A percentile compares a stretch with the other conserved stretches of the same genome.
phyloP scores from a whole-genome alignment of 2,888 invertebrate genomes.

The Lithodes maja region DNA sequence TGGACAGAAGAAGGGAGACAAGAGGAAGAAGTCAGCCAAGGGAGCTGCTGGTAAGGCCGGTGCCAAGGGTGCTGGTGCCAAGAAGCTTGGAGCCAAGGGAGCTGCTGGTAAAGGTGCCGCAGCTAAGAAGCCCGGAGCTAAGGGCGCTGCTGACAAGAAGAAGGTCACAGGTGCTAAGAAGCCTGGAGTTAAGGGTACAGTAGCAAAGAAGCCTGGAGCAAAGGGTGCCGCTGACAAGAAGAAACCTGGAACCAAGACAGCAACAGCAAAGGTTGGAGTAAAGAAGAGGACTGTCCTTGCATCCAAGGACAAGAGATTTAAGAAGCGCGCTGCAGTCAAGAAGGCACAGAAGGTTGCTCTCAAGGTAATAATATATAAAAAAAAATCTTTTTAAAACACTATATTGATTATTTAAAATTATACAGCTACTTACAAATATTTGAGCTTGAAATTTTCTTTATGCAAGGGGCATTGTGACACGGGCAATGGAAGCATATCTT shows the following conservation, averaged over 20 bases:
- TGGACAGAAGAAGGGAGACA: constrained; percentile 27
- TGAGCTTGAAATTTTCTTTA: too few relatives aligned
- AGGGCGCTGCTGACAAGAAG: constrained; percentile 18
- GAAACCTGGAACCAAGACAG: neutral
- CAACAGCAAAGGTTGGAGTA: constrained; percentile 32
- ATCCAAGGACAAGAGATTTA: constrained; percentile 31
- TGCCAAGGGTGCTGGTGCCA: neutral
- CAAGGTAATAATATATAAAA: constrained; percentile 10
- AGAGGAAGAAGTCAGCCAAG: neutral
- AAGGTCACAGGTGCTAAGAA: constrained; percentile 32
- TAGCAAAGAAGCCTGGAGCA: neutral
- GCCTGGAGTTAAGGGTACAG: constrained; percentile 12
- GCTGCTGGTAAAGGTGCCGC: constrained; percentile 4
- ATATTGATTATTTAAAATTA: too few relatives aligned
- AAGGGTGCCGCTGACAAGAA: constrained; percentile 24
- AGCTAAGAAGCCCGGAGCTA: neutral
- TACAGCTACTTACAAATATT: too few relatives aligned
- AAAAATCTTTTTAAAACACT: neutral
- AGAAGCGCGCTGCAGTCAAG: neutral
- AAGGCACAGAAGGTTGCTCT: constrained; percentile 15
- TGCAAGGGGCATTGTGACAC: too few relatives aligned
- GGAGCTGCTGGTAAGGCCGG: constrained; percentile 23
- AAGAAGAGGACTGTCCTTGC: constrained; percentile 42
- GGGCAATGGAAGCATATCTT: too few relatives aligned
- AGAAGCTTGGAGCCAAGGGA: constrained; percentile 33